Conservation (phyloP, 2,888 invertebrate genomes). For the Hirudinaria manillensis region DNA sequence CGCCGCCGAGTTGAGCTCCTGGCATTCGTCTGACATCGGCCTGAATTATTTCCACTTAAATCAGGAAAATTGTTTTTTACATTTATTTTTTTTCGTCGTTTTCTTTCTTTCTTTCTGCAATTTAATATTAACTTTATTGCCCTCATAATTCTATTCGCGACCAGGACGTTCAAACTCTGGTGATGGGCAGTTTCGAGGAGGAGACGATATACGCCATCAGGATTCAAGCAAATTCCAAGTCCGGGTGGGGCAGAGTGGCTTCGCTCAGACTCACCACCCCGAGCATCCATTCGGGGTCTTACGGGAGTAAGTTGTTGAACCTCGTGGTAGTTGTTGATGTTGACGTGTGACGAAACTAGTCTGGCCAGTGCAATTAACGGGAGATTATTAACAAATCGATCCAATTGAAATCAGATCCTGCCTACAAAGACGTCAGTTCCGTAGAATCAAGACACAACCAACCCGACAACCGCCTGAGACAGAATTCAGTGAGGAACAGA, state of each 20-base stretch:
- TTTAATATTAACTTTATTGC: neutral
- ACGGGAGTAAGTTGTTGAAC: neutral
- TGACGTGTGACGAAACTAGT: no score
- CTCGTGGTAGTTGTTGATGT: neutral
- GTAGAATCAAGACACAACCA: neutral
- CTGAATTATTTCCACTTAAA: conserved; percentile 2
- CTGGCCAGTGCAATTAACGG: no score
- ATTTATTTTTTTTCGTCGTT: neutral
- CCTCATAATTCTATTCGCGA: neutral
- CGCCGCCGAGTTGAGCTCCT: no score
- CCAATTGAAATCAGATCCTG: conserved; percentile 8
- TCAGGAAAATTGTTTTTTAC: neutral
- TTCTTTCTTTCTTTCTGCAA: neutral
- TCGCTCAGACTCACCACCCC: conserved; percentile 35
- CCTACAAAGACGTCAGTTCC: conserved; percentile 23
- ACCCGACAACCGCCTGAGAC: neutral
- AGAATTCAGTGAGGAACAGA: conserved; percentile 9
- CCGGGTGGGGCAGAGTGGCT: conserved; percentile 33
- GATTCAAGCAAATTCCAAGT: conserved; percentile 34
- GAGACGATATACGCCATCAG: conserved; percentile 31
- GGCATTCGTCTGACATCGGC: neutral
- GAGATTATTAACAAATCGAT: no score
- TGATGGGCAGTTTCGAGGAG: conserved; percentile 30
- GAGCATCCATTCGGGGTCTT: conserved; percentile 16
- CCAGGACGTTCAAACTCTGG: conserved; percentile 32